Evolutionary conservation across 2,113 vertebrate genomes (phyloP).

Genomic region (Vulpes vulpes): DNA sequence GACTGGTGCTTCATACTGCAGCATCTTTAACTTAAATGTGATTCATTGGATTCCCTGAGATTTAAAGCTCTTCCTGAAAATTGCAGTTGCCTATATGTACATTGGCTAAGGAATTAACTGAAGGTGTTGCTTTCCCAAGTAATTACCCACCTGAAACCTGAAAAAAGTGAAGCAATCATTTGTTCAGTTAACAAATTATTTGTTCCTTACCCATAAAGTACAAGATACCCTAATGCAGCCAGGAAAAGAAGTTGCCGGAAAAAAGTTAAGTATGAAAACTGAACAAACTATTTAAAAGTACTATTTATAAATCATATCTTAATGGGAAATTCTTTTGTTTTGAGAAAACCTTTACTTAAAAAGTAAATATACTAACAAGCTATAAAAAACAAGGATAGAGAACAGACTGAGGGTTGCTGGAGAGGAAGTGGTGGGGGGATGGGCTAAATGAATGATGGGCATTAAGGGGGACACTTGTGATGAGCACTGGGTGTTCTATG

Average conservation of each 20-base stretch:
- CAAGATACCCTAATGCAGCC: neutral
- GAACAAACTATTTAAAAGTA: slow-evolving; percentile 25
- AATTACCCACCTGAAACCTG: neutral
- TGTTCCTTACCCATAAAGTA: neutral
- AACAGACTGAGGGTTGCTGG: neutral
- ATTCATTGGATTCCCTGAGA: neutral
- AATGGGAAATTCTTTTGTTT: slow-evolving; percentile 33
- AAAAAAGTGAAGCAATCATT: slow-evolving; percentile 6
- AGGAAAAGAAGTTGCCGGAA: slow-evolving; percentile 21
- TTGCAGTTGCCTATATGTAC: neutral
- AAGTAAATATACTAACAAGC: neutral
- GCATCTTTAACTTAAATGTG: neutral
- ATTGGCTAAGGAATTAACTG: neutral
- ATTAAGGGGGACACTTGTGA: neutral
- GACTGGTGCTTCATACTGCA: neutral
- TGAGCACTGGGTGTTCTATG: neutral
- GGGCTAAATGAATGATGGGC: neutral
- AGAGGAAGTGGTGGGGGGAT: neutral
- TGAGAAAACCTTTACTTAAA: slow-evolving; percentile 15
- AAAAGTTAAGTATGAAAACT: slow-evolving; percentile 34
- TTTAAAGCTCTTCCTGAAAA: neutral
- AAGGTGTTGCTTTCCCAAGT: neutral
- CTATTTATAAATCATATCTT: neutral
- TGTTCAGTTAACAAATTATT: slow-evolving; percentile 1
- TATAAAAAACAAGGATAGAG: neutral